Percentiles rank a stretch among this genome's conserved stretches.
Evolutionary conservation across 2,113 vertebrate genomes (phyloP).

Genomic region (Oncorhynchus clarkii): DNA sequence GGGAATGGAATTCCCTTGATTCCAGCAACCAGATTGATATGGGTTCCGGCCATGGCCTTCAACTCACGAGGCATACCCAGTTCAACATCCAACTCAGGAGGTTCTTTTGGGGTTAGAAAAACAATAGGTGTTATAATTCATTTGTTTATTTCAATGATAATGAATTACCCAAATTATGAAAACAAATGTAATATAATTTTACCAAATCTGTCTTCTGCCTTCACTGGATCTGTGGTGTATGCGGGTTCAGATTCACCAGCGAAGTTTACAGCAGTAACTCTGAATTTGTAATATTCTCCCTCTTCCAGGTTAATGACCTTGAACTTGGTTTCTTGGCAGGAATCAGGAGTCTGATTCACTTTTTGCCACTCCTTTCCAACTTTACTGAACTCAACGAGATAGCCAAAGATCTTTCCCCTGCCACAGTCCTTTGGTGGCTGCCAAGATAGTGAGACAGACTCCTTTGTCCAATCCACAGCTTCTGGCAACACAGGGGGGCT

Average conservation of each 20-base stretch:
- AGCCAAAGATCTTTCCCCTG: slow-evolving; percentile 94
- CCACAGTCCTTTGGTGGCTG: slow-evolving; percentile 88
- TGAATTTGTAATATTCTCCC: slow-evolving; percentile 88
- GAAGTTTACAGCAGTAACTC: slow-evolving; percentile 89
- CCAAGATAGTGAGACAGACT: slow-evolving; percentile 91
- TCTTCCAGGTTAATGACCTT: slow-evolving; percentile 88
- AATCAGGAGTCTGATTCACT: slow-evolving; percentile 92
- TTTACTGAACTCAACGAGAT: slow-evolving; percentile 93
- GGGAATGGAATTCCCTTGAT: slow-evolving; percentile 95
- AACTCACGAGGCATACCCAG: slow-evolving; percentile 93
- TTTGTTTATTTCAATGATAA: neutral
- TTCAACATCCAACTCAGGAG: slow-evolving; percentile 92
- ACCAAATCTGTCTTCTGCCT: slow-evolving; percentile 93
- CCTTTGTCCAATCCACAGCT: slow-evolving; percentile 88
- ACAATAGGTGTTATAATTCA: neutral
- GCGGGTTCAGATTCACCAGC: slow-evolving; percentile 93
- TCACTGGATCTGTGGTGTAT: slow-evolving; percentile 83
- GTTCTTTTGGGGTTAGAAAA: slow-evolving; percentile 70
- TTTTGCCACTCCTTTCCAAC: slow-evolving; percentile 91
- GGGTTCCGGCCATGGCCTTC: slow-evolving; percentile 87
- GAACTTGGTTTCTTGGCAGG: slow-evolving; percentile 91
- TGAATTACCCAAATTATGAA: neutral
- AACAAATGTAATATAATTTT: slow-evolving; percentile 5
- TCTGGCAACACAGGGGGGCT: slow-evolving; percentile 86
- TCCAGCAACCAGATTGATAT: slow-evolving; percentile 86